phyloP scores from a whole-genome alignment of 1,140 invertebrate species.

The Leptoteleia sp. region DNA sequence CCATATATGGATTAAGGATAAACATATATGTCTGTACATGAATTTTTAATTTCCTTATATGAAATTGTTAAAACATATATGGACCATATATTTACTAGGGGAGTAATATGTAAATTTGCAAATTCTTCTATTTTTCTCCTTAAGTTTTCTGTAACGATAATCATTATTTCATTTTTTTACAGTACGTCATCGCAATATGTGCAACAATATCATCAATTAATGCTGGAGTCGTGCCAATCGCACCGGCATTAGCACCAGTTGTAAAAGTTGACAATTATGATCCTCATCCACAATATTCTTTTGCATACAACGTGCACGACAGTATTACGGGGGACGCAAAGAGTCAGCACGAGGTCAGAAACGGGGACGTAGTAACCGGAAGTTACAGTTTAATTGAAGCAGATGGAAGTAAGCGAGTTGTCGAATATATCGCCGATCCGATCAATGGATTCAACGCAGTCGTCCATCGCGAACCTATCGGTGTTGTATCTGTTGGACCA shows the following conservation, averaged over 20 bases:
- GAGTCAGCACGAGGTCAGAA: slow-evolving; percentile 84
- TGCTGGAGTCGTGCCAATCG: slow-evolving; percentile 61
- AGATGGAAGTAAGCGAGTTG: slow-evolving; percentile 78
- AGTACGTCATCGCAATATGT: slow-evolving; percentile 67
- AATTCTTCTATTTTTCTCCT: too few species aligned
- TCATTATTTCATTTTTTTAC: slow-evolving; percentile 54
- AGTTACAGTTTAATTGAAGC: slow-evolving; percentile 79
- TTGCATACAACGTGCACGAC: slow-evolving; percentile 85
- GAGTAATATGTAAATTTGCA: too few species aligned
- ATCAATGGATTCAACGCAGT: slow-evolving; percentile 81
- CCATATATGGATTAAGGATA: too few species aligned
- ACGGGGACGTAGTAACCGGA: slow-evolving; percentile 82
- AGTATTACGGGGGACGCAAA: slow-evolving; percentile 86
- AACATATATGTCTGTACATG: too few species aligned
- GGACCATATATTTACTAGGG: too few species aligned
- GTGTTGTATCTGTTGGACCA: slow-evolving; percentile 54
- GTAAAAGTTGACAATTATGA: slow-evolving; percentile 74
- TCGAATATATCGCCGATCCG: slow-evolving; percentile 78
- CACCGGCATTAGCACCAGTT: slow-evolving; percentile 52
- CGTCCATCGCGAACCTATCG: slow-evolving; percentile 74
- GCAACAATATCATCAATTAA: slow-evolving; percentile 49
- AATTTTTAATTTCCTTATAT: too few species aligned
- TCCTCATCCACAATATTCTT: slow-evolving; percentile 84
- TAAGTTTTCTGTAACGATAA: too few species aligned
- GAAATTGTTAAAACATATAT: too few species aligned